Percentiles rank a stretch among this genome's conserved stretches.
Evolutionary conservation across 2,888 invertebrate species (phyloP).

Genomic region (Hipparchia sbordonii): DNA sequence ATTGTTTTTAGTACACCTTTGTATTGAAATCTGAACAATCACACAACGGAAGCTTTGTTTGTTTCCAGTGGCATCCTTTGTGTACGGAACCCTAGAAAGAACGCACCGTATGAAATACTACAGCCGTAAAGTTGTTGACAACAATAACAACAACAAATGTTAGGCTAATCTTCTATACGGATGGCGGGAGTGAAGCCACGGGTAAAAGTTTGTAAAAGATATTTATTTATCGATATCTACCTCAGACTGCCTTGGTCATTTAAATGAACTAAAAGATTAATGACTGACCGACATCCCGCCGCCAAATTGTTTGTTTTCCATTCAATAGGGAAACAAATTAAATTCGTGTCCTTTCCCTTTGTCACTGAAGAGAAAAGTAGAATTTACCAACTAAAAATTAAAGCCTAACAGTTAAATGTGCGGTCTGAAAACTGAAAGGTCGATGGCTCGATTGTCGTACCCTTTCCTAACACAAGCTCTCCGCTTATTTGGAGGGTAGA

Average conservation of each 20-base stretch:
- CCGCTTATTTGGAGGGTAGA: too few species aligned
- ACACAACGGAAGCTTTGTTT: too few species aligned
- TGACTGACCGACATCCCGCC: slow-evolving; percentile 13
- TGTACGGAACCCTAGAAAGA: too few species aligned
- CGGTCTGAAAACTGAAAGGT: too few species aligned
- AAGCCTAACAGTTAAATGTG: too few species aligned
- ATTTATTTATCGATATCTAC: neutral
- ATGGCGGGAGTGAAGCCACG: neutral
- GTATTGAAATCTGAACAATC: neutral
- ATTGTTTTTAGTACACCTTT: neutral
- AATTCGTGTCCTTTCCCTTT: slow-evolving; percentile 13
- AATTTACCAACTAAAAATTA: neutral
- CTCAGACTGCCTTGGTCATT: slow-evolving; percentile 4
- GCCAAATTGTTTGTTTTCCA: slow-evolving; percentile 19
- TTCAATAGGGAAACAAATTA: slow-evolving; percentile 16
- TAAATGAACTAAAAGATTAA: slow-evolving; percentile 18
- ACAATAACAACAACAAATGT: too few species aligned
- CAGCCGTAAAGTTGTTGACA: too few species aligned
- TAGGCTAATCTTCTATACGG: too few species aligned
- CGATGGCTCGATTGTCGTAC: too few species aligned
- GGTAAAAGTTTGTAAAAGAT: neutral
- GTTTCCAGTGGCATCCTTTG: too few species aligned
- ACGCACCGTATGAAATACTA: too few species aligned
- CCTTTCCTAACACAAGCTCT: too few species aligned
- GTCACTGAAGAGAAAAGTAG: slow-evolving; percentile 2